These are phyloP conservation scores for Drosophila flavopinicola DNA, from an alignment of 2,888 invertebrate species.

Conservation along the genomic window DNA sequence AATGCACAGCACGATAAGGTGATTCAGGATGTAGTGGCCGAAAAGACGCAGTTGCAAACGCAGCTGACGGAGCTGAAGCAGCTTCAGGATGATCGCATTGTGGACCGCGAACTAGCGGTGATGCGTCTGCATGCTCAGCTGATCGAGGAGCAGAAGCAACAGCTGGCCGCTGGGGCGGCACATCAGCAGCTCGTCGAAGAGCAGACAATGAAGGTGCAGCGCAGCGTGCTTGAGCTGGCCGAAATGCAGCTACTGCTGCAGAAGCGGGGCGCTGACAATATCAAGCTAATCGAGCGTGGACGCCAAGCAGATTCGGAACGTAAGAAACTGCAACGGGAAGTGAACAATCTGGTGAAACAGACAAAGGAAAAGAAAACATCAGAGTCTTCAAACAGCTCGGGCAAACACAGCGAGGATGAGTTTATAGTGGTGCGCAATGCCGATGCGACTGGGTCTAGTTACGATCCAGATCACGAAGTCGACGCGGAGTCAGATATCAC, in stretches of 20 bases:
- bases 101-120: constrained; percentile 70
- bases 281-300: constrained; percentile 77
- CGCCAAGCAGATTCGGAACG: constrained; percentile 75
- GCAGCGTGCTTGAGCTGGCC: constrained; percentile 69
- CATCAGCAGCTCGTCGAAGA: constrained; percentile 72
- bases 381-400: constrained; percentile 74
- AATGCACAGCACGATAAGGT: constrained; percentile 90
- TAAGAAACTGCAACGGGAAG: constrained; percentile 71
- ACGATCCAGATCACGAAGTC: constrained; percentile 40
- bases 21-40: constrained; percentile 86
- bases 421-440: constrained; percentile 82
- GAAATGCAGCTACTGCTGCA: constrained; percentile 75
- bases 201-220: constrained; percentile 70
- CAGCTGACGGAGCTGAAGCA: constrained; percentile 85
- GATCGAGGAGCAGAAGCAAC: constrained; percentile 45
- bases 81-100: constrained; percentile 67
- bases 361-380: constrained; percentile 78
- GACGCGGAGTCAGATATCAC: constrained; percentile 52
- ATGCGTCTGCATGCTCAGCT: constrained; percentile 66
- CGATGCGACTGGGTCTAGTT: constrained; percentile 60
- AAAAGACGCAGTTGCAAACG: constrained; percentile 86
- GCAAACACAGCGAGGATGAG: constrained; percentile 81
- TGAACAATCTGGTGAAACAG: constrained; percentile 69
- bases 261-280: constrained; percentile 76
- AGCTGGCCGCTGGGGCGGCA: constrained; percentile 42